These are phyloP conservation scores for Arctopsyche grandis DNA, from an alignment of 1,140 invertebrate genomes.

Conservation along the genomic window DNA sequence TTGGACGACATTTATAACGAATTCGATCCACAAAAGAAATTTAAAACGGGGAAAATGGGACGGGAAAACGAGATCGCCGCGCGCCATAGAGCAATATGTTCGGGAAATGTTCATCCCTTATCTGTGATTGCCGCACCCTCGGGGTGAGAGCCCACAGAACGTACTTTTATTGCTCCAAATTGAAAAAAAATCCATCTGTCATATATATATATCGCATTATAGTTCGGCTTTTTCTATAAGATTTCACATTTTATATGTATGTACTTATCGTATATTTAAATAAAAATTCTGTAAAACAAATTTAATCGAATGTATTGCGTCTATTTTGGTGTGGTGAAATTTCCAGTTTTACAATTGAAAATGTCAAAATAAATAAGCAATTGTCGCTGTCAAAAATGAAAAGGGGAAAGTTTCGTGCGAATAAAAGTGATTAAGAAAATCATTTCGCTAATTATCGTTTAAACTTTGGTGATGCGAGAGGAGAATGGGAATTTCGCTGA, in stretches of 20 bases:
- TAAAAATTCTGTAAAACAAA: too few relatives aligned
- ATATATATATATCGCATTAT: neutral
- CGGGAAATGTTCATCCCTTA: constrained; percentile 21
- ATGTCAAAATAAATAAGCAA: neutral
- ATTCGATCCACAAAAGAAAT: constrained; percentile 7
- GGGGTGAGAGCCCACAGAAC: neutral
- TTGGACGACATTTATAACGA: neutral
- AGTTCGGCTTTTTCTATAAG: too few relatives aligned
- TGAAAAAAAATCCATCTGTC: constrained; percentile 10
- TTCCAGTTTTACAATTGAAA: too few relatives aligned
- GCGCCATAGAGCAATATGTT: constrained; percentile 16
- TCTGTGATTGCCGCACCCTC: constrained; percentile 12
- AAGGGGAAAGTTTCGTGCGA: constrained; percentile 7
- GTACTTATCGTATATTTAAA: too few relatives aligned
- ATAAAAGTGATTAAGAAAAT: constrained; percentile 29
- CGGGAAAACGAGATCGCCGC: neutral
- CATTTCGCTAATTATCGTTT: constrained; percentile 33
- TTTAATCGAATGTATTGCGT: too few relatives aligned
- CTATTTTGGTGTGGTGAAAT: too few relatives aligned
- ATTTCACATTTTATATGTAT: too few relatives aligned
- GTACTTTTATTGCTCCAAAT: neutral
- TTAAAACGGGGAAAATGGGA: constrained; percentile 5
- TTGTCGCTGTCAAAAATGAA: neutral
- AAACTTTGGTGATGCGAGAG: constrained; percentile 25
- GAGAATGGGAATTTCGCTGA: neutral